Percentiles rank a stretch among this genome's conserved stretches.
Conservation (phyloP, 2,888 invertebrate species). For the Melieria picta region DNA sequence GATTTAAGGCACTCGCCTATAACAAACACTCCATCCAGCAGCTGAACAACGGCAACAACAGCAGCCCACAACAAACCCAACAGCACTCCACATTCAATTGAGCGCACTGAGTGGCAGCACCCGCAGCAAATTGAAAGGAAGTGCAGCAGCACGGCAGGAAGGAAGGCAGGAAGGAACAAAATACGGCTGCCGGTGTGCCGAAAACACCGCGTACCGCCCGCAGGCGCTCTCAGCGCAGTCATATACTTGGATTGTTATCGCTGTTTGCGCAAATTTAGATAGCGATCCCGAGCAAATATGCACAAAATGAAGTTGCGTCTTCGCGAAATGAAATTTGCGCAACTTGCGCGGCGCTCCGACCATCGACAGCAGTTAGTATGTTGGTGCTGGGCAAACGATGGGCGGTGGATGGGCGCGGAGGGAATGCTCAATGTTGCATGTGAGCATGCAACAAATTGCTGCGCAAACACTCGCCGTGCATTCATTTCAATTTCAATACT, state of each 20-base stretch:
- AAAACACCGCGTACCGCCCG: neutral
- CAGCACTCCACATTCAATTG: conserved; percentile 22
- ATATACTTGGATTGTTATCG: conserved; percentile 24
- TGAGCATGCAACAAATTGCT: too few species aligned
- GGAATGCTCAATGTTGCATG: too few species aligned
- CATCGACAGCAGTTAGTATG: too few species aligned
- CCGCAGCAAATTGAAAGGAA: conserved; percentile 25
- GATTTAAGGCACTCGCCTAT: conserved; percentile 26
- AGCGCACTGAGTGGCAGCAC: conserved; percentile 18
- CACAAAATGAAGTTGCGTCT: conserved; percentile 20
- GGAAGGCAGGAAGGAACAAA: conserved; percentile 24
- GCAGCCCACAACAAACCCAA: conserved; percentile 6
- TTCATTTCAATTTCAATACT: too few species aligned
- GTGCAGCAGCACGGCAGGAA: conserved; percentile 15
- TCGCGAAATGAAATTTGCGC: neutral
- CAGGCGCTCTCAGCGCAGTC: neutral
- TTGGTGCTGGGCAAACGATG: too few species aligned
- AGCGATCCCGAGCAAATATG: conserved; percentile 15
- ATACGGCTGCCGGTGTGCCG: conserved; percentile 22
- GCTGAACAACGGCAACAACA: neutral
- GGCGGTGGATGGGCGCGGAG: too few species aligned
- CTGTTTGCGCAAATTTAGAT: conserved; percentile 16
- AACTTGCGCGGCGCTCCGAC: too few species aligned
- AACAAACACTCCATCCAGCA: neutral
- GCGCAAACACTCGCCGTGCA: too few species aligned